Base-by-base conservation (phyloP, 1,140 invertebrate genomes). In the Microplitis mediator region DNA sequence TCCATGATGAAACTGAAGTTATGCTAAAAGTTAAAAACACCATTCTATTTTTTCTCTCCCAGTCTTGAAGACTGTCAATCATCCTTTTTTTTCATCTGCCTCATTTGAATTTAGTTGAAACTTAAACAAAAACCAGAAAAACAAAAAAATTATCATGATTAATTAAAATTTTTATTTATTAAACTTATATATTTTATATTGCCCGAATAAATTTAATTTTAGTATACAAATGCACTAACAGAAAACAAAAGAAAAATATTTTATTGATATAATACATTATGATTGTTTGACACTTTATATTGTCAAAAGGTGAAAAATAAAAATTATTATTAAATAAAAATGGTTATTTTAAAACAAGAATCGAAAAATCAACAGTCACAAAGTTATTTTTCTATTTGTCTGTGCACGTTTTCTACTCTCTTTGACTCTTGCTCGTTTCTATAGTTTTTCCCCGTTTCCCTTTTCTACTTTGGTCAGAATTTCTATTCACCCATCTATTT, bases 401-500 rank as follows among this genome's bases (percentile, higher is more conserved):
- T 34, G 35, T 35, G 3, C n/a, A 36, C 34, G n/a, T 36, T 61
- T n/a, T 13, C 61, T 60, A 23, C 16, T 34, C 23, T 34, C 31
- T 60, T 60, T 60, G 58, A 60, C 32, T 23, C 23, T 32, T 11
- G n/a, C 58, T 31, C 8, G 58, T 34, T 60, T 60, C 31, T 60
- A 60, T 60, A 54, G 9, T 31, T 34, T 34, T 60, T 31, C 58
- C 16, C 31, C 23, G 58, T 32, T 60, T 60, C 58, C 39, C 11
- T 11, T 51, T 14, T 65, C 11, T 39, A 50, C 9, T n/a, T 11
- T 35, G 39, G 63, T 65, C 39, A 14, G 45, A 36, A 36, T 65
- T 35, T 65, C 63, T 65, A 65, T 65, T 65, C 63, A 65, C 45
- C 23, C 36, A 39, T 51, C 39, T 39, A 65, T 65, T 65, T 51